Evolutionary conservation across 2,888 invertebrate genomes (phyloP), one percentile per base, ranked within the genome.

Genomic region (Caprella mutica): DNA sequence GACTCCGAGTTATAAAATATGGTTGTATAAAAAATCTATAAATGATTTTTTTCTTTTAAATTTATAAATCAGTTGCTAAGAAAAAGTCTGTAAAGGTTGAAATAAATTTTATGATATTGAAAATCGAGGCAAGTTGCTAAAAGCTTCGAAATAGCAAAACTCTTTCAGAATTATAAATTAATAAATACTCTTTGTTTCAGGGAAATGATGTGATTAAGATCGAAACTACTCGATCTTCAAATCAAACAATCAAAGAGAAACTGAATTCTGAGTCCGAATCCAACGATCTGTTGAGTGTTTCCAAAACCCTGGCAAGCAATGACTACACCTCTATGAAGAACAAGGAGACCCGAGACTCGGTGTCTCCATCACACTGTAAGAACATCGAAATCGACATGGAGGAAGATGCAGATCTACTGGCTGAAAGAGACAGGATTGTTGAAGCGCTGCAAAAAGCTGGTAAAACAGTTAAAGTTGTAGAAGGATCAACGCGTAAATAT

Each of bases 291-390:
- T 3, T 48, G 5, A 56, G 54, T 46, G 57, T 62, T 43, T 59
- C 57, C 44, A 65, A 62, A 52, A 48, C 55, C n/a, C 57, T 54
- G 5, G 62, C 62, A 44, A 57, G 56, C 42, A 57, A 62, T 29
- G 62, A 62, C 50, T 65, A 59, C 48, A 29, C 56, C 9, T 63
- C 65, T 21, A 62, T 65, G 50, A 65, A 65, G 51, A 56, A 61
- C 33, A 61, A 62, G 42, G 65, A 65, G 40, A 61, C 59, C 12
- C 21, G 61, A 5, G 65, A 65, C 42, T 65, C 65, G 5, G 59
- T 57, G 21, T 65, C 65, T 1, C 65, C 65, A 5, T 23, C 27
- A 30, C 48, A 12, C 29, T 42, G 59, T 26, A 52, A 56, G 39
- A 59, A 55, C 26, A 56, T 52, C 26, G 60, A 56, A 8, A 56